Evolutionary conservation across 2,888 invertebrate genomes (phyloP).

Genomic region (Spialia ferax): DNA sequence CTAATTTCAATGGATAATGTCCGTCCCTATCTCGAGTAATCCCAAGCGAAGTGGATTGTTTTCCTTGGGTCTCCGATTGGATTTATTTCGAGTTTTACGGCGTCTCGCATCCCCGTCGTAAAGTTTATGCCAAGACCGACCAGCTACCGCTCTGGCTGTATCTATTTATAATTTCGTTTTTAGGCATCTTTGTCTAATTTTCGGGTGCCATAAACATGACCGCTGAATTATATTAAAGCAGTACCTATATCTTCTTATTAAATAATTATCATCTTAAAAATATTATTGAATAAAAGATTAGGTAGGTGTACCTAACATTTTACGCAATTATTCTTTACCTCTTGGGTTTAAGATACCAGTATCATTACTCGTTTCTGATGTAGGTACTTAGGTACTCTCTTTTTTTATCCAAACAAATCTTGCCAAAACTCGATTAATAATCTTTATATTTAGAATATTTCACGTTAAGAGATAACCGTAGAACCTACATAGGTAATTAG

Average conservation of each 20-base stretch:
- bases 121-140: conserved; percentile 72
- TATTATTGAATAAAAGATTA: too few species aligned
- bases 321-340: too few species aligned
- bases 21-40: conserved; percentile 57
- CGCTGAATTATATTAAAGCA: not conserved
- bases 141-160: conserved; percentile 65
- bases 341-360: too few species aligned
- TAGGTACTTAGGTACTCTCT: too few species aligned
- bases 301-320: too few species aligned
- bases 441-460: too few species aligned
- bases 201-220: conserved; percentile 5
- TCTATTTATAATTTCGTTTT: conserved; percentile 31
- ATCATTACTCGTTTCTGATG: too few species aligned
- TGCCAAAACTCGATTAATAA: too few species aligned
- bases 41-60: conserved; percentile 78
- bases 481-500: too few species aligned
- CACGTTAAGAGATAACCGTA: too few species aligned
- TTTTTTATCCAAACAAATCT: too few species aligned
- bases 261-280: not conserved
- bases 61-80: conserved; percentile 80
- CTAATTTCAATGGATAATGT: conserved; percentile 39
- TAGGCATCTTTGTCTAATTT: conserved; percentile 19
- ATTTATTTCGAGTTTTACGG: conserved; percentile 83
- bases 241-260: too few species aligned
- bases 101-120: conserved; percentile 82